Evolutionary conservation across 2,888 invertebrate genomes (phyloP).

Genomic region (Yponomeuta evonymella): DNA sequence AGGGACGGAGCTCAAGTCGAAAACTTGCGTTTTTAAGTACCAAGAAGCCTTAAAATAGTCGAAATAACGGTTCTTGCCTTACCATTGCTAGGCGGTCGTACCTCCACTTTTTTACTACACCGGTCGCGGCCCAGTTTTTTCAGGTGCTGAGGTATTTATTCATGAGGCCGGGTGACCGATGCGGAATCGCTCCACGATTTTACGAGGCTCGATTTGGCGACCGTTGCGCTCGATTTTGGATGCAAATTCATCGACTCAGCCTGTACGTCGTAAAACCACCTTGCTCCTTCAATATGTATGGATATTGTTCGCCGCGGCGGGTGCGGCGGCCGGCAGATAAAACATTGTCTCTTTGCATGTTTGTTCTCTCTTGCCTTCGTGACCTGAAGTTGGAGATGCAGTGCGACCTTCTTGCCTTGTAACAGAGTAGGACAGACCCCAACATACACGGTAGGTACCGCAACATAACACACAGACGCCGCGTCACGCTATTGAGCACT

Average conservation of each 20-base stretch:
- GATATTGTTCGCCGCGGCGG: not conserved
- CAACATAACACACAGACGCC: too few species aligned
- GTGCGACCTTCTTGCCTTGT: not conserved
- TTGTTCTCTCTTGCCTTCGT: not conserved
- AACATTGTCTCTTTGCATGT: not conserved
- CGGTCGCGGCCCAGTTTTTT: constrained; percentile 7
- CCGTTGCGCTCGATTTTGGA: constrained; percentile 57
- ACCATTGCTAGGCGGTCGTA: not conserved
- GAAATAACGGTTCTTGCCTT: not conserved
- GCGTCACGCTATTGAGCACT: too few species aligned
- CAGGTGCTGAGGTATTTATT: constrained; percentile 41
- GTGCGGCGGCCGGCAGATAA: not conserved
- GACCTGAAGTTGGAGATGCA: not conserved
- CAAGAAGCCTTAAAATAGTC: not conserved
- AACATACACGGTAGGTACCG: too few species aligned
- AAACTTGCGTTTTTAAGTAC: too few species aligned
- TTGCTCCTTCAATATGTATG: constrained; percentile 40
- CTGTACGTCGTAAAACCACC: constrained; percentile 54
- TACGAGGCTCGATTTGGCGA: constrained; percentile 47
- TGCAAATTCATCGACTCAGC: constrained; percentile 59
- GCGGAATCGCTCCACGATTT: constrained; percentile 58
- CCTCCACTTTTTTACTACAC: not conserved
- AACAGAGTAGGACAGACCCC: too few species aligned
- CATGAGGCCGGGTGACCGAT: constrained; percentile 50
- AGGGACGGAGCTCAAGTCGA: too few species aligned